Conservation (phyloP, 2,888 invertebrate species). For the Eristalis intricaria region DNA sequence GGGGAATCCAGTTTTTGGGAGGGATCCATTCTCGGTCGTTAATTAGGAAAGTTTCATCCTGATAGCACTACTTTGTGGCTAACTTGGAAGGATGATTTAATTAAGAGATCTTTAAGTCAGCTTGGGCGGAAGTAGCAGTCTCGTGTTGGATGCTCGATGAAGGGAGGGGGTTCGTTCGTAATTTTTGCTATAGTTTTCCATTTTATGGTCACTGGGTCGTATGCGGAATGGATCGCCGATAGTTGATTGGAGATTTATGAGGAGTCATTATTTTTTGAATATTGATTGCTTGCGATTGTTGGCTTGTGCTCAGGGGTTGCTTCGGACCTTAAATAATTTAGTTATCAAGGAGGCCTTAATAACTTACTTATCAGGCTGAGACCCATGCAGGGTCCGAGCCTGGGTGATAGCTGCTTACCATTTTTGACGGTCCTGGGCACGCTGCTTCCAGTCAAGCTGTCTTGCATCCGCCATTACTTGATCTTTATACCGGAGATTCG, state of each 20-base stretch:
- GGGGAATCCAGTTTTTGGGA: not conserved
- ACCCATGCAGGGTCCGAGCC: too few species aligned
- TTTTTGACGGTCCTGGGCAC: too few species aligned
- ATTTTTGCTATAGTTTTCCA: not conserved
- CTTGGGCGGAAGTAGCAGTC: not conserved
- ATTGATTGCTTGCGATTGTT: not conserved
- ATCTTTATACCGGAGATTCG: too few species aligned
- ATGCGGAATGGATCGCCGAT: not conserved
- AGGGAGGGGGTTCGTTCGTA: not conserved
- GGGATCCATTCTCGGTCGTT: conserved; percentile 22
- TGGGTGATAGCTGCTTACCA: too few species aligned
- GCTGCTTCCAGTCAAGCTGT: too few species aligned
- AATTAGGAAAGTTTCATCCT: conserved; percentile 42
- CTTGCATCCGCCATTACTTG: too few species aligned
- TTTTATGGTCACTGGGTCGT: not conserved
- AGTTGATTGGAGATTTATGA: not conserved
- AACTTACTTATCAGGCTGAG: too few species aligned
- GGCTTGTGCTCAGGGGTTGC: not conserved
- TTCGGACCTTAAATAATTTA: not conserved
- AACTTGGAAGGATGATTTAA: conserved; percentile 41
- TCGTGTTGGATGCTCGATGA: not conserved
- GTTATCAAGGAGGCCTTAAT: not conserved
- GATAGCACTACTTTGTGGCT: conserved; percentile 26
- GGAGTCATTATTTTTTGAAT: not conserved
- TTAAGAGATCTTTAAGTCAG: conserved; percentile 24